These are phyloP conservation scores for Eueremaeus valkanovi DNA, from an alignment of 2,888 invertebrate species.

Conservation along the genomic window DNA sequence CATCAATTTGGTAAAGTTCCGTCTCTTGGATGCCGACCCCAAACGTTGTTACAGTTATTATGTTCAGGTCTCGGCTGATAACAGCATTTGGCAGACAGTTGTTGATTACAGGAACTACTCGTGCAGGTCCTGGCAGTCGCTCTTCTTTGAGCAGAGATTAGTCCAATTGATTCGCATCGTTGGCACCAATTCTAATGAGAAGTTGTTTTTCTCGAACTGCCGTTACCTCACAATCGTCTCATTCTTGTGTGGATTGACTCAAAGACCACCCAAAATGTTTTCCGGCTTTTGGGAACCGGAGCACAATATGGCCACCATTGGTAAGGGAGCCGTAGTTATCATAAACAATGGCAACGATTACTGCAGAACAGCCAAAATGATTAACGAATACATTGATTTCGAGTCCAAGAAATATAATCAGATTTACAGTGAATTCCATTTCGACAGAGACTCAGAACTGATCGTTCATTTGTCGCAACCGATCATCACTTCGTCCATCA, in stretches of 20 bases:
- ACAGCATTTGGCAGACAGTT: neutral
- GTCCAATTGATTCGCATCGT: slow-evolving; percentile 1
- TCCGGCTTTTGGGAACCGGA: slow-evolving; percentile 20
- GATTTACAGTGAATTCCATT: slow-evolving; percentile 26
- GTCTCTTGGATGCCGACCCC: neutral
- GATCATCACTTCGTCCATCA: slow-evolving; percentile 26
- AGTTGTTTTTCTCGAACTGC: neutral
- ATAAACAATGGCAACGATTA: slow-evolving; percentile 18
- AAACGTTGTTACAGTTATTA: slow-evolving; percentile 1
- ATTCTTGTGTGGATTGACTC: neutral
- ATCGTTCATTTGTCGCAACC: slow-evolving; percentile 28
- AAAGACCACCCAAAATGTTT: neutral
- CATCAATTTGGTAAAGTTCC: neutral
- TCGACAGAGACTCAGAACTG: neutral
- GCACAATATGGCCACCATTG: neutral
- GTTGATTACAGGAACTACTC: neutral
- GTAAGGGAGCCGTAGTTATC: slow-evolving; percentile 19
- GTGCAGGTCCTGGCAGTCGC: slow-evolving; percentile 1
- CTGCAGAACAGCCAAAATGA: slow-evolving; percentile 24
- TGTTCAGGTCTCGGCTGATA: neutral
- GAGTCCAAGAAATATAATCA: slow-evolving; percentile 26
- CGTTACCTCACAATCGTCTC: slow-evolving; percentile 4
- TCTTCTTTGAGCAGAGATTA: neutral
- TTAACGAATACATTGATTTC: slow-evolving; percentile 20
- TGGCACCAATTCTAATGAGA: neutral